Evolutionary conservation across 2,797 vertebrate species (phyloP).

Genomic region (Bucorvus abyssinicus): DNA sequence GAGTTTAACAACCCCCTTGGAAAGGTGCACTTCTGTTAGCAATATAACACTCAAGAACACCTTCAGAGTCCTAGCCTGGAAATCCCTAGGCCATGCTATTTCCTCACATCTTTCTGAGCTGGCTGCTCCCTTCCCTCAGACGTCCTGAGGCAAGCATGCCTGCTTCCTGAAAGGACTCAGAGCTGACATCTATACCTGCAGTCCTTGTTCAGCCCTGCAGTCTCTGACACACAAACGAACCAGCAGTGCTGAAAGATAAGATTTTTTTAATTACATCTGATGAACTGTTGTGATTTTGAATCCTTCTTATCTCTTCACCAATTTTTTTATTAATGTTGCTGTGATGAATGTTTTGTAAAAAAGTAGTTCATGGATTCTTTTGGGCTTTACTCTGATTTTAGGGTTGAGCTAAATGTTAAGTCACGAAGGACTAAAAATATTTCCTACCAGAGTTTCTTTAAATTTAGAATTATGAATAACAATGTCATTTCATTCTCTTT

Average conservation of each 20-base stretch:
- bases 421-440: not conserved
- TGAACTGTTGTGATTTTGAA: not conserved
- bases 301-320: conserved; percentile 4
- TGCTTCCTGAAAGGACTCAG: rapidly evolving
- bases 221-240: not conserved
- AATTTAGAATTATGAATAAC: not conserved
- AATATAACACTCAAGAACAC: not conserved
- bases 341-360: not conserved
- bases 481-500: not conserved
- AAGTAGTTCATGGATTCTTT: not conserved
- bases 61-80: not conserved
- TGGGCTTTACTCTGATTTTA: not conserved
- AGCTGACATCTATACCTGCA: not conserved
- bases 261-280: not conserved
- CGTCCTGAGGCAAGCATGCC: not conserved
- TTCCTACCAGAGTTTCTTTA: not conserved
- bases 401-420: not conserved
- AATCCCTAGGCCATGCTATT: not conserved
- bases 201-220: not conserved
- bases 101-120: not conserved
- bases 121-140: not conserved
- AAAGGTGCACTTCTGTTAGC: not conserved
- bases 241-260: not conserved
- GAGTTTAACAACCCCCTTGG: not conserved
- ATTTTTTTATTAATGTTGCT: not conserved